Base-by-base conservation (phyloP, 2,113 vertebrate species). In the Larimichthys crocea region DNA sequence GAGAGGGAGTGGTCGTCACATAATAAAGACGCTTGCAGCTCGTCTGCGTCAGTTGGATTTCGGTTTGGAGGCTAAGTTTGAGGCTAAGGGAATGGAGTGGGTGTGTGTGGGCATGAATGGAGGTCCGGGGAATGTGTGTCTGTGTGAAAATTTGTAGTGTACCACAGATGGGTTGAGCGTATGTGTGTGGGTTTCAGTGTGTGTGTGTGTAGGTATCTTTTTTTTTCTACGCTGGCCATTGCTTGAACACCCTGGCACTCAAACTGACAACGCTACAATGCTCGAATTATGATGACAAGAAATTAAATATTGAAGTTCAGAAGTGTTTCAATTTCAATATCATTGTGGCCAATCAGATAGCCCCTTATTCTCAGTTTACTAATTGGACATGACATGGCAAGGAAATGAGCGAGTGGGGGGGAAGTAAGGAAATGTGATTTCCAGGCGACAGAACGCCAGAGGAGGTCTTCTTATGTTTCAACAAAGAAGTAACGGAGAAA, bases 1-100 rank as follows among this genome's bases (percentile, higher is more conserved):
- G 62, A 22, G 91, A 77, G 64, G 92, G 82, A 65, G 85, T 48
- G 86, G 83, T 77, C 57, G 65, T 81, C 93, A 93, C 92, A 89
- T 85, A 86, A 92, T 92, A 94, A 93, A 93, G 90, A 86, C 11
- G 69, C 72, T 88, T 26, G 78, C 89, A 92, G 86, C 89, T 91
- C 91, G 88, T 93, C 87, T 86, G 83, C 59, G 83, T 89, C 88
- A 76, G 56, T 64, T 31, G 68, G 68, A 61, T 63, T 78, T 80
- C 2, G n/a, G 82, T 52, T 64, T 40, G 16, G 40, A 83, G 60
- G 49, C 49, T 26, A 59, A 40, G 40, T 72, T 50, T 68, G 35
- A 56, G 76, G 75, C 81, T 52, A 12, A 29, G 53, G 69, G 85
- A 79, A 68, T 15, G 64, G 69, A 81, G 84, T 76, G 82, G 84